A percentile compares a stretch with the other conserved stretches of the same genome.
Evolutionary conservation across 2,888 invertebrate species (phyloP).

Genomic region (Trissolcus brochymenae): DNA sequence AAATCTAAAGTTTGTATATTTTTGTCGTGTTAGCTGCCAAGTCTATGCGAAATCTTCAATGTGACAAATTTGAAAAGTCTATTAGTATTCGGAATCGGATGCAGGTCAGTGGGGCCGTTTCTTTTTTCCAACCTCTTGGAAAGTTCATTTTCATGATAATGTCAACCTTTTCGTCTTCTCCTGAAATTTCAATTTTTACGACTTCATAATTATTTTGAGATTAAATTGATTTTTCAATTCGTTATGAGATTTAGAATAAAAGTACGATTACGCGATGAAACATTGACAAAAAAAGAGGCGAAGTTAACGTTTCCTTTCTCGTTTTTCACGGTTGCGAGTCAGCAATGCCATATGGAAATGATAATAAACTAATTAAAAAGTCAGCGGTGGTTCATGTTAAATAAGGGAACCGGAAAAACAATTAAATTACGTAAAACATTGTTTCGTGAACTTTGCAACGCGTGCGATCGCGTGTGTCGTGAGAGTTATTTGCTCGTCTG

Average conservation of each 20-base stretch:
- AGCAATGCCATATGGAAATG: conserved; percentile 16
- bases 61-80: background rate
- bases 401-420: conserved; percentile 32
- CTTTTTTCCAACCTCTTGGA: conserved; percentile 24
- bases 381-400: conserved; percentile 12
- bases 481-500: conserved; percentile 4
- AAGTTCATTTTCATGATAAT: conserved; percentile 11
- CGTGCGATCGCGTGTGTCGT: conserved; percentile 20
- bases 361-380: conserved; percentile 25
- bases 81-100: conserved; percentile 28
- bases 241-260: too few species aligned
- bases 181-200: too few species aligned
- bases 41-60: too few species aligned
- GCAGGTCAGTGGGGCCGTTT: conserved; percentile 28
- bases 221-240: too few species aligned
- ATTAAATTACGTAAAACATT: conserved; percentile 34
- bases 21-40: background rate
- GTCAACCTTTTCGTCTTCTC: background rate
- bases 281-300: background rate
- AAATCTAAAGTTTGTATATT: background rate
- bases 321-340: conserved; percentile 9
- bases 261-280: background rate
- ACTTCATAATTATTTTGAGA: too few species aligned
- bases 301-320: background rate
- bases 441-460: conserved; percentile 21